Conservation (phyloP, 2,113 vertebrate species). For the Mixornis gularis region DNA sequence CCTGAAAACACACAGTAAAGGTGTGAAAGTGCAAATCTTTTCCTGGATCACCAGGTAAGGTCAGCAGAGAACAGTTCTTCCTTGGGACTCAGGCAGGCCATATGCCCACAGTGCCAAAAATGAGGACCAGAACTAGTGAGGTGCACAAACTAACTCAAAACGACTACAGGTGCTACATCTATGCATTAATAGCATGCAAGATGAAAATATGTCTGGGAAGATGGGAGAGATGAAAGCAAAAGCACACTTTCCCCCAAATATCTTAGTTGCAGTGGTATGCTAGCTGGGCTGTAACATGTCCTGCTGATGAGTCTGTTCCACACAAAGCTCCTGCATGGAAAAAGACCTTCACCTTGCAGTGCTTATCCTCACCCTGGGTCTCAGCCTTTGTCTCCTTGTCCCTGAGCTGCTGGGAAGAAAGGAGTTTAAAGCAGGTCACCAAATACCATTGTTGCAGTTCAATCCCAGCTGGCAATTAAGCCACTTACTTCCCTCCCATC, state of each 20-base stretch:
- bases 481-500: neutral
- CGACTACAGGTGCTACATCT: neutral
- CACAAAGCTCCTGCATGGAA: neutral
- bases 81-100: neutral
- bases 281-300: neutral
- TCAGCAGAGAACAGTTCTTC: neutral
- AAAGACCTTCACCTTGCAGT: neutral
- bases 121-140: neutral
- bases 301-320: neutral
- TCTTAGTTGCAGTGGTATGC: neutral
- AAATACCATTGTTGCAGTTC: neutral
- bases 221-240: neutral
- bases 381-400: neutral
- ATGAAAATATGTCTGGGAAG: neutral
- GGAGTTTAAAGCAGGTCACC: neutral
- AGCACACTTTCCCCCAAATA: neutral
- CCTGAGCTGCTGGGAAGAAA: neutral
- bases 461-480: neutral
- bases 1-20: neutral
- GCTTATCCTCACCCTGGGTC: neutral
- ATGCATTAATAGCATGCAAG: neutral
- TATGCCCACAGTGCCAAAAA: neutral
- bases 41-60: neutral
- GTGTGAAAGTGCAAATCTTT: neutral
- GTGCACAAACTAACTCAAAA: neutral